Evolutionary conservation across 2,797 vertebrate species (phyloP).

Genomic region (Carduelis carduelis): DNA sequence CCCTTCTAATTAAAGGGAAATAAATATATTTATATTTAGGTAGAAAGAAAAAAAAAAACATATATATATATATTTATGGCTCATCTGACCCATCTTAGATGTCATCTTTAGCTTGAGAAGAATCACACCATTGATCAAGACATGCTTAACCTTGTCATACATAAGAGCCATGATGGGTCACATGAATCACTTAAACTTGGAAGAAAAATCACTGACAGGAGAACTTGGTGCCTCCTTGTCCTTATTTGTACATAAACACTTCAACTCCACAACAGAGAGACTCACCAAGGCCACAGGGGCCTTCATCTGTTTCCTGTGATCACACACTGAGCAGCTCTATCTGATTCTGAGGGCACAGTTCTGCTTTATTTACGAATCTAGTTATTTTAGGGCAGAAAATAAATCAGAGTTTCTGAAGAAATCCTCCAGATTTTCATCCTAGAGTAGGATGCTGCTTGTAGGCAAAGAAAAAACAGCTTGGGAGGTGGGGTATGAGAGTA

Average conservation of each 20-base stretch:
- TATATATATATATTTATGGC: no score
- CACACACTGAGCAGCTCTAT: not conserved
- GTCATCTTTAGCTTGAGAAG: not conserved
- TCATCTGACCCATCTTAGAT: not conserved
- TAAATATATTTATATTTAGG: not conserved
- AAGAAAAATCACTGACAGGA: not conserved
- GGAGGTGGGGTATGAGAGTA: not conserved
- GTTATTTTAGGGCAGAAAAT: conserved; percentile 12
- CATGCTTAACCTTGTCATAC: not conserved
- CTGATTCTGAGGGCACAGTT: not conserved
- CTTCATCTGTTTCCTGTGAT: not conserved
- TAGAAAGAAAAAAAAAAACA: no score
- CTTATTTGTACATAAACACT: not conserved
- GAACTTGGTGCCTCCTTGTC: not conserved
- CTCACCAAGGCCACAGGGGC: not conserved
- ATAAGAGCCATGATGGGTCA: not conserved
- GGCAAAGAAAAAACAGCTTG: not conserved
- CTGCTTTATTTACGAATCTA: conserved; percentile 13
- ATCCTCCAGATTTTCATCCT: not conserved
- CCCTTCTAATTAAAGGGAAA: not conserved
- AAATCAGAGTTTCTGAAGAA: conserved; percentile 10
- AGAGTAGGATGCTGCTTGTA: not conserved
- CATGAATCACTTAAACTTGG: not conserved
- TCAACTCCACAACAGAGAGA: not conserved
- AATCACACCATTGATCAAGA: not conserved